phyloP scores from a whole-genome alignment of 2,113 vertebrate species.

The Pleuronectes platessa region DNA sequence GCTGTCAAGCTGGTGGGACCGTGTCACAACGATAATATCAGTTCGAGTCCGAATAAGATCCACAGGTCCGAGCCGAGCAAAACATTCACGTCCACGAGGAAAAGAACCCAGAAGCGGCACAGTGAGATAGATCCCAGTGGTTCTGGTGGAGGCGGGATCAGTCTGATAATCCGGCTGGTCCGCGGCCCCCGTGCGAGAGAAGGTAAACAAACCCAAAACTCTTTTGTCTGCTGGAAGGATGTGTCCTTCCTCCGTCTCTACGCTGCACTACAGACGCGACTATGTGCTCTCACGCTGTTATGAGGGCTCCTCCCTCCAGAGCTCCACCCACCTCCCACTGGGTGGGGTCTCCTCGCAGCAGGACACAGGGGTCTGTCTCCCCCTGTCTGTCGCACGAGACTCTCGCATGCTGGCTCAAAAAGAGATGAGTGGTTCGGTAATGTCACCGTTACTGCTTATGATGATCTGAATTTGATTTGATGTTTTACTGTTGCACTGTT shows the following conservation, averaged over 20 bases:
- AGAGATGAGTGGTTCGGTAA: no score
- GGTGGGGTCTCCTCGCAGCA: background rate
- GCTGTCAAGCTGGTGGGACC: background rate
- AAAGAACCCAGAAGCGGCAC: background rate
- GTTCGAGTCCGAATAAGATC: background rate
- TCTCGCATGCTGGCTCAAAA: no score
- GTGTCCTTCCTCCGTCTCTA: slow-evolving; percentile 18
- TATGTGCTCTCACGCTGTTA: background rate
- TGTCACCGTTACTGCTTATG: no score
- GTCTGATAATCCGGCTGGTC: slow-evolving; percentile 12
- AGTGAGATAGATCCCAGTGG: slow-evolving; percentile 22
- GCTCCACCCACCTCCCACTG: background rate
- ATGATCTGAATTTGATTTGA: no score
- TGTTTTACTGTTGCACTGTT: background rate
- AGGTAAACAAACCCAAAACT: slow-evolving; percentile 38
- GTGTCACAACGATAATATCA: background rate
- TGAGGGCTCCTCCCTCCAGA: background rate
- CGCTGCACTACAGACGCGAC: background rate
- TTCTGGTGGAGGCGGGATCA: background rate
- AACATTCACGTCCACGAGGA: background rate
- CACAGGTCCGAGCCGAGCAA: background rate
- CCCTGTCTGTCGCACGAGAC: slow-evolving; percentile 8
- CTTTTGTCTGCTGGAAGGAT: slow-evolving; percentile 13
- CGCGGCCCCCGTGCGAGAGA: background rate
- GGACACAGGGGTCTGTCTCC: slow-evolving; percentile 4